Base-by-base conservation (phyloP, 2,113 vertebrate species). In the Caloenas nicobarica region DNA sequence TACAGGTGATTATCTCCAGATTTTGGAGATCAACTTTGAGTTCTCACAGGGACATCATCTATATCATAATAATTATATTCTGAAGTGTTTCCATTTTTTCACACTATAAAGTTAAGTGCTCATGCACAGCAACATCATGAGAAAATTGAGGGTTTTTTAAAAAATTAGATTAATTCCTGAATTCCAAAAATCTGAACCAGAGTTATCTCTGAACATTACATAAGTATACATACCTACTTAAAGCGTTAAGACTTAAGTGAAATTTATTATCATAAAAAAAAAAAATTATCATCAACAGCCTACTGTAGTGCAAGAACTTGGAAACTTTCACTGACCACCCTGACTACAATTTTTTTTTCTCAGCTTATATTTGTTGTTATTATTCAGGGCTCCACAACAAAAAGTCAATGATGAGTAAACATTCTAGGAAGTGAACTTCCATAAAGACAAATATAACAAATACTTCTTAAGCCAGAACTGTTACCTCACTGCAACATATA, bases 1-100 rank as follows among this genome's bases (percentile, higher is more conserved):
- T 70, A 66, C 33, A 89, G 46, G 64, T 90, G 77, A 91, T 81
- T 88, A 91, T 64, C 38, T 85, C 83, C 91, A 74, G 28, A 88
- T 90, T 96, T 82, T 62, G 46, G 16, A 92, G 44, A 31, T 81
- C 70, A 9, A 66, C 15, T 79, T 82, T 66, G 58, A 64, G 33
- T 62, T 89, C 90, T 93, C 65, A 5, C 29, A 66, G 38, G 25
- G 24, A 77, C 48, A 81, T 58, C 25, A 53, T 71, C 28, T 72
- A 9, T 46, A 66, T 50, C 10, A 80, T 60, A 62, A 60, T 72
- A 69, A n/a, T 11, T 0, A 70, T 73, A 83, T 26, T 81, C n/a
- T 60, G 72, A 91, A 94, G 48, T 22, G 42, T 44, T 87, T 72
- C 28, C 7, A 11, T 78, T 92, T 78, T 42, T 82, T 88, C 25